Percentiles rank a stretch among this genome's conserved stretches.
Conservation (phyloP, 2,797 vertebrate species). For the Cossypha heuglini region DNA sequence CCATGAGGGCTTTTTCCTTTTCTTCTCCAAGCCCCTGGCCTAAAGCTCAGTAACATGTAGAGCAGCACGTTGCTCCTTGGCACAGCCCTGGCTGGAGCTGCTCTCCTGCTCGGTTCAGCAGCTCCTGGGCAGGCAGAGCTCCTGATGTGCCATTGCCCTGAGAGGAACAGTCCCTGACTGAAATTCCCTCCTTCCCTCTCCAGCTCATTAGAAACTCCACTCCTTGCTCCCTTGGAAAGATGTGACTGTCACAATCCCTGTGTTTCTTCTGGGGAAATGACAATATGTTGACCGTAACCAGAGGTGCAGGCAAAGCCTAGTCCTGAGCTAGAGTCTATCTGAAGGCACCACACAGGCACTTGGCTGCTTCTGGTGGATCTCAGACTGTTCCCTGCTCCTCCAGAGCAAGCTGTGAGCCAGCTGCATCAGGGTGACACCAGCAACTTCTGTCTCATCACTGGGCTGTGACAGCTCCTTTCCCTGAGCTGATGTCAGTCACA, state of each 20-base stretch:
- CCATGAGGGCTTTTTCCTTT: conserved; percentile 30
- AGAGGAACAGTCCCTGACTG: background rate
- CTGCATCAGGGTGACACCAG: background rate
- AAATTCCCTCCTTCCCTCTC: background rate
- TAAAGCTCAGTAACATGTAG: background rate
- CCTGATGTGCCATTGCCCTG: background rate
- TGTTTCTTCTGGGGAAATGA: background rate
- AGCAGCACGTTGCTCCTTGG: background rate
- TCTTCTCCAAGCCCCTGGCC: background rate
- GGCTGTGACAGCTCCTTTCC: background rate
- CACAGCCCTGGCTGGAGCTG: background rate
- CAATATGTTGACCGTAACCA: accelerated
- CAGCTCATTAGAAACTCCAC: background rate
- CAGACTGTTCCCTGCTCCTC: background rate
- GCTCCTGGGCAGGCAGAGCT: background rate
- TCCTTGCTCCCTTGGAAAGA: background rate
- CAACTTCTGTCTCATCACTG: accelerated
- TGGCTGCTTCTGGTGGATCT: background rate
- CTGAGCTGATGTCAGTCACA: background rate
- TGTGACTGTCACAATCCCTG: background rate
- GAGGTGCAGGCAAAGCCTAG: background rate
- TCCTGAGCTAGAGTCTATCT: background rate
- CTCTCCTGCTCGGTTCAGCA: background rate
- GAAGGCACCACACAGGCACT: background rate
- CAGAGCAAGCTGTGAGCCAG: background rate